Conservation (phyloP, 2,797 vertebrate genomes). For the Enteromius unitaeniatus region DNA sequence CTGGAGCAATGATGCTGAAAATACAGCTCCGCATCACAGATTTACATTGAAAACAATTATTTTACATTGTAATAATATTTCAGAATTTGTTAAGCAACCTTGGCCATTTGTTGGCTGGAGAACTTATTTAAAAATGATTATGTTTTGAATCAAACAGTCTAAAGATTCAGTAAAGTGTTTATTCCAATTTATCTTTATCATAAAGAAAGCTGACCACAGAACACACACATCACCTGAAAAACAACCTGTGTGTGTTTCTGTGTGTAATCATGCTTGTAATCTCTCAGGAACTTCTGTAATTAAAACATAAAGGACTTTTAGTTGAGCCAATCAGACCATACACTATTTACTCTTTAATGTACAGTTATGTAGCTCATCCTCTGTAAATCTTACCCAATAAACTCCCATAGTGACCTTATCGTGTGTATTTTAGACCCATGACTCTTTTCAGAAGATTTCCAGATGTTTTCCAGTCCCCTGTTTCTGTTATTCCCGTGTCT, state of each 20-base stretch:
- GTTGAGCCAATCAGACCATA: not conserved
- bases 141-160: too few species aligned
- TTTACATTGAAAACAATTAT: not conserved
- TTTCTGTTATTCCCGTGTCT: not conserved
- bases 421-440: not conserved
- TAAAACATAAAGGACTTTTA: not conserved
- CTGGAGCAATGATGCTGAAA: not conserved
- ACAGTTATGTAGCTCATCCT: not conserved
- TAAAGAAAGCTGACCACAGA: too few species aligned
- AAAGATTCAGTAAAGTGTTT: too few species aligned
- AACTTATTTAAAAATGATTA: too few species aligned
- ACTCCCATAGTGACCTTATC: not conserved
- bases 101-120: too few species aligned
- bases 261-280: not conserved
- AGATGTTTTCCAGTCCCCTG: not conserved
- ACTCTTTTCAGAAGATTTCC: not conserved
- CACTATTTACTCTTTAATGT: not conserved
- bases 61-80: not conserved
- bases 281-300: not conserved
- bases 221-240: too few species aligned
- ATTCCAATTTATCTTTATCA: too few species aligned
- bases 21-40: not conserved
- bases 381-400: not conserved
- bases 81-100: too few species aligned
- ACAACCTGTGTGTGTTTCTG: too few species aligned